A percentile compares a stretch with the other conserved stretches of the same genome.
Evolutionary conservation across 2,113 vertebrate species (phyloP).

Genomic region (Callorhinus ursinus): DNA sequence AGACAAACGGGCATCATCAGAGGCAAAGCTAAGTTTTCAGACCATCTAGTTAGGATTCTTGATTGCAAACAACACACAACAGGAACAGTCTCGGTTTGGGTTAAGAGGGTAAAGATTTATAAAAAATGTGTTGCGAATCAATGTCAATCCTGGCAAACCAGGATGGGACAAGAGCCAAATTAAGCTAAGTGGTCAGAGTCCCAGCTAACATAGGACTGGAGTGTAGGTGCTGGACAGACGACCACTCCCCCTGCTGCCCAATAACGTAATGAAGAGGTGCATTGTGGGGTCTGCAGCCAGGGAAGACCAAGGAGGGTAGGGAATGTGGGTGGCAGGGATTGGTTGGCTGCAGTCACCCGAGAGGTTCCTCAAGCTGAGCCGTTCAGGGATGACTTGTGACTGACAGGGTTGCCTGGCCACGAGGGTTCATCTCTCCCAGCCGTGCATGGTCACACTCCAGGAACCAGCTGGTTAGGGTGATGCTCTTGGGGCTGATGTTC

Average conservation of each 20-base stretch:
- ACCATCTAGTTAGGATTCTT: background rate
- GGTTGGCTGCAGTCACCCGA: background rate
- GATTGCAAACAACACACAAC: background rate
- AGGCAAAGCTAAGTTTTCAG: background rate
- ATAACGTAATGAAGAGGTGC: background rate
- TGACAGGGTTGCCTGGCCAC: background rate
- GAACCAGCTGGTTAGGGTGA: background rate
- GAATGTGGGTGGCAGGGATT: background rate
- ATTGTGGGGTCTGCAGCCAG: background rate
- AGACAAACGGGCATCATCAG: background rate
- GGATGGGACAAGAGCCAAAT: background rate
- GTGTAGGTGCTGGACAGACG: background rate
- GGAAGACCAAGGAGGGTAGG: background rate
- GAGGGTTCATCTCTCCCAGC: background rate
- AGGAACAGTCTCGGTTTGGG: background rate
- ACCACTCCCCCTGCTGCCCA: background rate
- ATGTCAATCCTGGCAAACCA: background rate
- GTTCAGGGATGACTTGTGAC: background rate
- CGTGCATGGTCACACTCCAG: background rate
- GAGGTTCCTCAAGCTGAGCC: background rate
- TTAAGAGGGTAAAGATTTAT: background rate
- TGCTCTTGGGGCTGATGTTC: background rate
- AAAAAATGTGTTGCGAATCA: background rate
- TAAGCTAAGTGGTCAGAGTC: background rate
- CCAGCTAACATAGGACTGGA: background rate